Base-by-base conservation (phyloP, 2,113 vertebrate species). In the Cinclus cinclus region DNA sequence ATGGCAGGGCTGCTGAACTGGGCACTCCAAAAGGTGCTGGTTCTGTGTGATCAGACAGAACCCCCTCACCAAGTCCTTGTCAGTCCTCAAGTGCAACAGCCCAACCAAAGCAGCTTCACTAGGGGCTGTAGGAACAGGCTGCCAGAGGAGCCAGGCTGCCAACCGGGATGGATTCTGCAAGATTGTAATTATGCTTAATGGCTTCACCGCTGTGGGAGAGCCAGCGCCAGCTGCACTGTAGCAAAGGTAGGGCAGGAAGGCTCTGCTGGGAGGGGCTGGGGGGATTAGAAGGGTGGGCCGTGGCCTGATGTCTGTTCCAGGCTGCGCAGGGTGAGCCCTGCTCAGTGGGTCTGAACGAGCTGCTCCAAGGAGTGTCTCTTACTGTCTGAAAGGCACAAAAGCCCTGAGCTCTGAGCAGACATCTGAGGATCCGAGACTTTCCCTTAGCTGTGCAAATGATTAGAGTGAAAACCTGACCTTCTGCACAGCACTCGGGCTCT, bases 151-250 rank as follows among this genome's bases (percentile, higher is more conserved):
- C 24, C 20, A 8, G 80, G 35, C 89, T 37, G 35, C 35, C 35
- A 37, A 37, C 35, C 35, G 10, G 79, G 76, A 63, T 80, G 68
- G 74, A 76, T 95, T 87, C 62, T 93, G 70, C 50, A 50, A 84
- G 87, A 84, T 22, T 64, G 74, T 59, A 16, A 82, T 95, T 93
- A 59, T 74, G 85, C 83, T 49, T 87, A 85, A 71, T 87, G 85
- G 85, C 70, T 79, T 56, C 79, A 97, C 63, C 76, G 24, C 18
- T 68, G 63, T 4, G 28, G 7, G 44, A 12, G 78, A 58, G 68
- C 71, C 73, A 70, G 3, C 83, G 41, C 5, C 78, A 71, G 77
- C 83, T 96, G 95, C n/a, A 3, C 37, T 67, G 2, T 39, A 90
- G 83, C 88, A 87, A 18, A 92, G 87, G 44, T 73, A 9, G 17